Conservation (phyloP, 2,888 invertebrate genomes). For the Monoplex corrugatus region DNA sequence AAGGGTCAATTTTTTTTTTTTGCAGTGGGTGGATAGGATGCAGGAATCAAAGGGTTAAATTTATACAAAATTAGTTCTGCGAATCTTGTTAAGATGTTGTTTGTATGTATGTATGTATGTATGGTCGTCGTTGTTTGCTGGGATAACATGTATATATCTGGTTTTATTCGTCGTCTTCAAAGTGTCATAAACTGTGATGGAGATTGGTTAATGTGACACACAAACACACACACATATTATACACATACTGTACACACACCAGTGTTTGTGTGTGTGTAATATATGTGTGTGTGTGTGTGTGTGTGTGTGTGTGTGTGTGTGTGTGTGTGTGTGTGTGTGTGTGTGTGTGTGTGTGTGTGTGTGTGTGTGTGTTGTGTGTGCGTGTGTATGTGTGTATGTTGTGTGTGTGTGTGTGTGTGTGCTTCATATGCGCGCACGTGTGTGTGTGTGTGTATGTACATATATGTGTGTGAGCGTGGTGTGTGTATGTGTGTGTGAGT, state of each 20-base stretch:
- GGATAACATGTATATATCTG: neutral
- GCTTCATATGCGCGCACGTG: neutral
- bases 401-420: neutral
- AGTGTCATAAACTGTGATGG: neutral
- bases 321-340: conserved; percentile 8
- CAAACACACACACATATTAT: neutral
- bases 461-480: neutral
- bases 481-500: neutral
- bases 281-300: conserved; percentile 29
- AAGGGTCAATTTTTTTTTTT: too few species aligned
- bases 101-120: neutral
- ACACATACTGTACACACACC: neutral
- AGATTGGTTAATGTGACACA: neutral
- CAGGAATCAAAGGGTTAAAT: too few species aligned
- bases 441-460: neutral
- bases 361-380: conserved; percentile 40
- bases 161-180: neutral
- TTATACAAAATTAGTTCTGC: too few species aligned
- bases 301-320: neutral
- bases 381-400: neutral
- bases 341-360: conserved; percentile 15
- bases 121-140: neutral
- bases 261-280: neutral
- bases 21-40: too few species aligned
- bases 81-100: neutral